Base-by-base conservation (phyloP, 2,888 invertebrate genomes). In the Tenthredo livida region DNA sequence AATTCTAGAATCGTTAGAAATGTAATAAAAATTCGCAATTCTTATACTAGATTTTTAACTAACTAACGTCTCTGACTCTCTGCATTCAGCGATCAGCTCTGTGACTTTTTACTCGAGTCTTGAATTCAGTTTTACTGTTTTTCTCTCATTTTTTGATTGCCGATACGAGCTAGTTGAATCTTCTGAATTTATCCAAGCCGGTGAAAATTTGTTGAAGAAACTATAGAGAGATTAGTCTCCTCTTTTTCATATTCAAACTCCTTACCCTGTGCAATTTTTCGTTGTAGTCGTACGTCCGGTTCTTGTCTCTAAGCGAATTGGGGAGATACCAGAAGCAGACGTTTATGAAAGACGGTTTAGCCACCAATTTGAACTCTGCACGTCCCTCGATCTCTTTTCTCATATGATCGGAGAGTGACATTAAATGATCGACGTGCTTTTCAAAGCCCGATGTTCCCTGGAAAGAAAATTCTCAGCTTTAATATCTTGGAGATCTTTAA, bases 321-420 rank as follows among this genome's bases (percentile, higher is more conserved):
- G 96, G 96, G 54, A 96, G 91, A 91, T 96, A 96, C 96, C 96
- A 96, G 91, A 96, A 96, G 90, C 96, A 96, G n/a, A 96, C 95
- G 90, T 96, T 96, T 88, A 96, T 94, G 88, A 95, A 96, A 89
- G 96, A 95, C 47, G 96, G 95, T 75, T 93, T 92, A 47, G 94
- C 91, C 50, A 95, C 94, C 85, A 94, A 88, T 87, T 92, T 89
- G 89, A 95, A 95, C 54, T 92, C 92, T 2, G 90, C 88, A 85
- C 94, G 89, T 58, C 90, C 89, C 40, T 90, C 89, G 6, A 94
- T 90, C 88, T 94, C 92, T 73, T 93, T 89, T 85, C 93, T 94
- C 78, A 94, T 93, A 87, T 94, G 94, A 87, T 93, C 92, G 0
- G 94, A 93, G 61, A 94, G 89, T 15, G 94, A 93, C 93, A 95